Evolutionary conservation across 2,797 vertebrate species (phyloP), one percentile per base, ranked within the genome.

Genomic region (Alouatta caraya): DNA sequence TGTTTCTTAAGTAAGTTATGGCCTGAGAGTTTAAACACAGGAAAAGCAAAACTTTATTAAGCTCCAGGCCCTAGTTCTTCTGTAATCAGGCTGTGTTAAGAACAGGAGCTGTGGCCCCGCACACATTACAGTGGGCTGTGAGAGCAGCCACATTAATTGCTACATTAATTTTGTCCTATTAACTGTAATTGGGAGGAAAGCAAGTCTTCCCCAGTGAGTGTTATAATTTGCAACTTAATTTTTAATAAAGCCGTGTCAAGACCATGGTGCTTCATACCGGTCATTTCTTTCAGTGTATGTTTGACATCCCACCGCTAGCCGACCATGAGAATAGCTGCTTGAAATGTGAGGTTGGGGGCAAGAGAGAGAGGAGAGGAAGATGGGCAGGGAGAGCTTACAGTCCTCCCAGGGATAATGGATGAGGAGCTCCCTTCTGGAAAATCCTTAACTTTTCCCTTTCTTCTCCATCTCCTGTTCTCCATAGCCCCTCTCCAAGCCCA

Each of bases 161-260:
- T 98, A 98, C 98, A 98, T 99, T 99, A 98, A 99, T 98, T 99
- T 98, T 98, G 96, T 97, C 98, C 98, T 98, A 98, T 98, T 99
- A 99, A 97, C 98, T 97, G 83, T 98, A 98, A 98, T 98, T 98
- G 97, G 96, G 96, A 97, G 96, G 97, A 98, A 98, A 98, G 97
- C 30, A 28, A 96, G 97, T 97, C 97, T 97, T 98, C 96, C 97
- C 94, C 0, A 33, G 96, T 82, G 96, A 98, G 96, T 50, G 97
- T 55, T 93, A 97, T 96, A 98, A 98, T 98, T 97, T 98, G 97
- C 59, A 88, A 83, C 98, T 98, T 98, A 97, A 98, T 97, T 97
- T 98, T 98, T 98, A 98, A 97, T 97, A 73, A 97, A 97, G 97
- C 70, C 61, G 5, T 3, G 52, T 93, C 87, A 89, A 97, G 93